Evolutionary conservation across 2,113 vertebrate species (phyloP).

Genomic region (Bujurquina vittata): DNA sequence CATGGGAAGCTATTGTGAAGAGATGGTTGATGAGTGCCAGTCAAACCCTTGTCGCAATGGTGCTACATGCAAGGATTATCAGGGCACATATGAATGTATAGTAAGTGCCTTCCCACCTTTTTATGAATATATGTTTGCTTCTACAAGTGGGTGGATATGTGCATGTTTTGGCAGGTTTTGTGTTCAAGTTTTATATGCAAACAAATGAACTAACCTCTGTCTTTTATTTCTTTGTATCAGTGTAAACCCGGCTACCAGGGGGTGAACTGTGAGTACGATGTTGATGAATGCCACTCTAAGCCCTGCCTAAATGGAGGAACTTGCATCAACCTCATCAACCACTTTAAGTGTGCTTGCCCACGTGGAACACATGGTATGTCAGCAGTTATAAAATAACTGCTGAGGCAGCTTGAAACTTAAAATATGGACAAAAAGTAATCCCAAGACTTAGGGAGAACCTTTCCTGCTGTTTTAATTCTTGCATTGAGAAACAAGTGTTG

Average conservation of each 20-base stretch:
- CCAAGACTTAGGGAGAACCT: not conserved
- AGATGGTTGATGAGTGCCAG: constrained; percentile 88
- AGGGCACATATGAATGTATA: constrained; percentile 71
- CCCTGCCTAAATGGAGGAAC: constrained; percentile 90
- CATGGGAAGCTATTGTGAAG: constrained; percentile 90
- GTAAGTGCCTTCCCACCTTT: constrained; percentile 51
- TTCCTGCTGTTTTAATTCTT: not conserved
- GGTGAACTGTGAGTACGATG: constrained; percentile 90
- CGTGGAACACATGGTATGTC: constrained; percentile 89
- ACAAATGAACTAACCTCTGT: not conserved
- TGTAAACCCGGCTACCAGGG: constrained; percentile 90
- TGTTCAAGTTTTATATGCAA: not conserved
- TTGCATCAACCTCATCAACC: constrained; percentile 91
- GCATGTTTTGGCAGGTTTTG: not conserved
- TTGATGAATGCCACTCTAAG: constrained; percentile 90
- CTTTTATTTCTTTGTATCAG: constrained; percentile 61
- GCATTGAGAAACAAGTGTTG: not conserved
- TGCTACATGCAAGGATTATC: constrained; percentile 86
- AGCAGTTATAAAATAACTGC: not conserved
- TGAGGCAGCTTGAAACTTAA: not conserved
- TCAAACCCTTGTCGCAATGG: constrained; percentile 90
- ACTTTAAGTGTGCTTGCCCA: constrained; percentile 90
- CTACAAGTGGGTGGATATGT: not conserved
- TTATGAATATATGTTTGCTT: not conserved
- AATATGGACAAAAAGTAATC: not conserved